Conservation (phyloP, 1,140 invertebrate genomes). For the Marisa cornuarietis region DNA sequence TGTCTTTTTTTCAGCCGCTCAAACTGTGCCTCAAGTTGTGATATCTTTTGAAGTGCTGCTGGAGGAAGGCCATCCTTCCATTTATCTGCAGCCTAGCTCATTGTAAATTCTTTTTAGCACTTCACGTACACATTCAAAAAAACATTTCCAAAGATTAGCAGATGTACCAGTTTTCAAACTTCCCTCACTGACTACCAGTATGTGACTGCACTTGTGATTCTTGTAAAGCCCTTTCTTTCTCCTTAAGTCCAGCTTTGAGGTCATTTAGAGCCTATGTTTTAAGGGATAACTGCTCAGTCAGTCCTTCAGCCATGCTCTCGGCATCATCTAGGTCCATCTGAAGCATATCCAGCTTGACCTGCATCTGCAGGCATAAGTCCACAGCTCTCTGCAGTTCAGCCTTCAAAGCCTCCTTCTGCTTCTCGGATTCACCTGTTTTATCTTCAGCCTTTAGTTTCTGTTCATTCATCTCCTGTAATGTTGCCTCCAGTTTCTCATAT, state of each 20-base stretch:
- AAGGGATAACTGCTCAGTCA: slow-evolving; percentile 21
- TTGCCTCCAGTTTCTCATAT: slow-evolving; percentile 18
- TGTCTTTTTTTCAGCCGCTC: slow-evolving; percentile 54
- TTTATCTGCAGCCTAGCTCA: slow-evolving; percentile 57
- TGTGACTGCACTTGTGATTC: slow-evolving; percentile 11
- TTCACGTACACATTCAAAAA: no score
- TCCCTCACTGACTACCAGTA: not conserved
- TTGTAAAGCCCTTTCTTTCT: slow-evolving; percentile 27
- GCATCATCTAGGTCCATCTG: slow-evolving; percentile 50
- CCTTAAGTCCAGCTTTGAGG: slow-evolving; percentile 24
- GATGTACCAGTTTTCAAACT: not conserved
- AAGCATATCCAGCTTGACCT: slow-evolving; percentile 44
- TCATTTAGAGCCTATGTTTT: slow-evolving; percentile 23
- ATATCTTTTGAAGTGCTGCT: slow-evolving; percentile 47
- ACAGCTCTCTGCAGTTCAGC: slow-evolving; percentile 19
- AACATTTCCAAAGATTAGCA: no score
- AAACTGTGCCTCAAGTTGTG: slow-evolving; percentile 48
- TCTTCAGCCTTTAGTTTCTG: slow-evolving; percentile 31
- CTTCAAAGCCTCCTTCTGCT: slow-evolving; percentile 18
- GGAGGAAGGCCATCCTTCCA: slow-evolving; percentile 58
- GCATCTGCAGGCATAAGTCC: slow-evolving; percentile 31
- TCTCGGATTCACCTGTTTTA: slow-evolving; percentile 10
- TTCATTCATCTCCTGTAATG: slow-evolving; percentile 21
- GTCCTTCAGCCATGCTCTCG: slow-evolving; percentile 26
- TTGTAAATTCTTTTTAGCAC: not conserved